Evolutionary conservation across 2,888 invertebrate genomes (phyloP).

Genomic region (Eurytoma californica): DNA sequence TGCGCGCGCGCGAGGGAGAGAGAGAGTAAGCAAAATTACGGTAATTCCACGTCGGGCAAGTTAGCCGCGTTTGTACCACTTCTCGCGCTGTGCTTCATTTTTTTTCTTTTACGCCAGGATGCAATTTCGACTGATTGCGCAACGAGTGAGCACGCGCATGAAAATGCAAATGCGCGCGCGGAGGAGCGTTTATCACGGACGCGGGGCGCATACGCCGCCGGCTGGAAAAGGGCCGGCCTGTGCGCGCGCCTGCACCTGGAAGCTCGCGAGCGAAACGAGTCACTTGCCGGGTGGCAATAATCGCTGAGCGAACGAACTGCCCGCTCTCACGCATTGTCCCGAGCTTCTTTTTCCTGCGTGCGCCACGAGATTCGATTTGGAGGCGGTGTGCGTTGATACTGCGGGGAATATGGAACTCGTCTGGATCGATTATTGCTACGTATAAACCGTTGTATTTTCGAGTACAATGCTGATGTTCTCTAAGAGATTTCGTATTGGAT

Average conservation of each 20-base stretch:
- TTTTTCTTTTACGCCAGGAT: constrained; percentile 37
- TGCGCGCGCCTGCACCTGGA: constrained; percentile 58
- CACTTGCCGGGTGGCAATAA: constrained; percentile 55
- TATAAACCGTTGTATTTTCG: too few relatives aligned
- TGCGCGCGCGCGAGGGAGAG: too few relatives aligned
- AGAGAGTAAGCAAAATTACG: too few relatives aligned
- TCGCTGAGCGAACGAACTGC: constrained; percentile 54
- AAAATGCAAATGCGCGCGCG: not conserved
- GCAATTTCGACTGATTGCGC: constrained; percentile 42
- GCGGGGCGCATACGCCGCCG: too few relatives aligned
- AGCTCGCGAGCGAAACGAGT: constrained; percentile 35
- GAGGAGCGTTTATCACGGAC: not conserved
- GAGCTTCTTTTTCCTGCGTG: not conserved
- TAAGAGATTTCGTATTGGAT: too few relatives aligned
- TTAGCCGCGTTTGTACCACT: too few relatives aligned
- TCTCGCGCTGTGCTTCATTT: constrained; percentile 12
- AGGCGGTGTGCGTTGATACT: too few relatives aligned
- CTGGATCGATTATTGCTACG: too few relatives aligned
- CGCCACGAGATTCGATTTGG: not conserved
- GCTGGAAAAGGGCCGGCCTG: constrained; percentile 14
- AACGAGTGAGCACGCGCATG: constrained; percentile 41
- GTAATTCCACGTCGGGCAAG: too few relatives aligned
- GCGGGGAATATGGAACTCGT: too few relatives aligned
- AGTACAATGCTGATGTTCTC: too few relatives aligned
- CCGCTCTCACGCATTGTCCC: constrained; percentile 43